Base-by-base conservation (phyloP, 1,140 invertebrate species). In the Leguminivora glycinivorella region DNA sequence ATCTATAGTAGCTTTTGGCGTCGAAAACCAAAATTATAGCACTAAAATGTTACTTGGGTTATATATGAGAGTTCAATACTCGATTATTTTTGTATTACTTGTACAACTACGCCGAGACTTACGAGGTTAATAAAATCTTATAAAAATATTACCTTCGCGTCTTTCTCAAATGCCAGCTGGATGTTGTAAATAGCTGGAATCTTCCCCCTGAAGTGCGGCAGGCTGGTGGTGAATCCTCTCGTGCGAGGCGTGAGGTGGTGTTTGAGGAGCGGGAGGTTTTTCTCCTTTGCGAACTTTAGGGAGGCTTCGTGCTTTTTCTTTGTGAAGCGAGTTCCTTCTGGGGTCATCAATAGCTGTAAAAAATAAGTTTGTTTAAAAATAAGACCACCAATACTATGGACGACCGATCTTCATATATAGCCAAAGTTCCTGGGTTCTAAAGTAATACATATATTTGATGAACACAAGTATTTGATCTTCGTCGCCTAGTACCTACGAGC, bases 271-370 rank as follows among this genome's bases (percentile, higher is more conserved):
- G 97, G 95, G 75, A 99, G 93, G 76, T 97, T 96, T 76, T 97
- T 96, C 79, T 98, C 95, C 80, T 94, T 93, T 0, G 98, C 97
- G 87, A 98, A 98, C 78, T 97, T 96, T 79, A 97, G 92, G 74
- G 97, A 98, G 0, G 95, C 95, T 88, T 96, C 94, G 81, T 98
- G 96, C 85, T 99, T 99, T 76, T 95, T 94, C 68, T 93, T 88
- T 0, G 98, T 99, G 77, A 98, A 98, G 31, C 98, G 93, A 1
- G 98, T 99, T 5, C 98, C 98, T 92, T 99, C 98, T 6, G 97
- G 96, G 83, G 97, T 99, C n/a, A 99, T 85, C 38, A 98, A 85
- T 72, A 99, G 89, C 97, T 98, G 75, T 29, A 93, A 92, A 75
- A 74, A 75, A 26, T 70, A 22, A 26, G 47, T 6, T 24, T 60